Evolutionary conservation across 2,113 vertebrate genomes (phyloP), one percentile per base, ranked within the genome.

Genomic region (Leiothrix lutea): DNA sequence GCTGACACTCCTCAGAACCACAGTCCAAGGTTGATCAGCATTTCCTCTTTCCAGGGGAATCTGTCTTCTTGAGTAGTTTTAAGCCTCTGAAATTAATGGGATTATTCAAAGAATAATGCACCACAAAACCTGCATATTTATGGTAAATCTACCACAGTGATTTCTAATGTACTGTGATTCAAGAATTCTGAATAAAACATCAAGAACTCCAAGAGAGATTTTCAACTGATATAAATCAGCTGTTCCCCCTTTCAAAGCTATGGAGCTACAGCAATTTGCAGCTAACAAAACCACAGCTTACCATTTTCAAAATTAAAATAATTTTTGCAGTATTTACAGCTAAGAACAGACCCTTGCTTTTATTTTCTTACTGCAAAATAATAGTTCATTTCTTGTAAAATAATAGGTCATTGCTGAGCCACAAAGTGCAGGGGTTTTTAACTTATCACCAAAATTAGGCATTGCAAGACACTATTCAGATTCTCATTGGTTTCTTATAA

Each of bases 341-440:
- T 50, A 70, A 84, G 17, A 62, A 21, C 25, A 86, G 74, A 45
- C 44, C 54, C n/a, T 62, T 58, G 47, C 35, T 86, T 95, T 77
- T 51, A 83, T 70, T 94, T 97, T 48, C 81, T 88, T 72, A 54
- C n/a, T 54, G 60, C 83, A 85, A 90, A 95, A 95, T 88, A 96
- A 94, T 51, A 96, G 69, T 25, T 89, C 24, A 8, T 95, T 86
- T 72, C 36, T 78, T 88, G 82, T 87, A 91, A 95, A 97, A 97
- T 92, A 95, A 93, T 70, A 96, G 60, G 40, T 90, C 7, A 3
- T 93, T 97, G 94, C 94, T 86, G 81, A 92, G 80, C 67, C 84
- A 95, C 36, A 31, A 80, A 74, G 53, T 51, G 31, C 33, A 33
- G 4, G 24, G 26, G 12, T 2, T 45, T 85, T 73, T 91, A 67